phyloP scores from a whole-genome alignment of 2,797 vertebrate species.

The Rhinogobio ventralis region DNA sequence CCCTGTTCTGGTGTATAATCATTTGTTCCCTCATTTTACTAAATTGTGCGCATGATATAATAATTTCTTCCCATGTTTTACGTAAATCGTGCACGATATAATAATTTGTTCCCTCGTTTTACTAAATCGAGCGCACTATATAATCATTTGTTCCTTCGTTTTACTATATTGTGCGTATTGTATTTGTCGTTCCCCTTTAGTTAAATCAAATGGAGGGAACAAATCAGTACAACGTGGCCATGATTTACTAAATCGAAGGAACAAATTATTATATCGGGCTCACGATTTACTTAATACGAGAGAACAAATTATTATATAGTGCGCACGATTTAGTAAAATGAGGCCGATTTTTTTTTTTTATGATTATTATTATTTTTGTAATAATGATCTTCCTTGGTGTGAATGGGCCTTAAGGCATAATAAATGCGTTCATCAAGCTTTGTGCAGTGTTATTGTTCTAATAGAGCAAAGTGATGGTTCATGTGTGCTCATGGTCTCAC shows the following conservation, averaged over 20 bases:
- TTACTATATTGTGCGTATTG: too few species aligned
- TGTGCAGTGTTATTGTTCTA: neutral
- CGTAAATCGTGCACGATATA: too few species aligned
- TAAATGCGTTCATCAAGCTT: neutral
- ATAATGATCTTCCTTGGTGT: neutral
- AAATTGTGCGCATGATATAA: too few species aligned
- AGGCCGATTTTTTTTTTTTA: too few species aligned
- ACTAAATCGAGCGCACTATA: too few species aligned
- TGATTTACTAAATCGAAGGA: neutral
- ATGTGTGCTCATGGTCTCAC: neutral
- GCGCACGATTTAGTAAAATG: neutral
- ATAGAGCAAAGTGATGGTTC: neutral
- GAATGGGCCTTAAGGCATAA: neutral
- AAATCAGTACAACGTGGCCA: neutral
- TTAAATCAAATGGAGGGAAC: neutral
- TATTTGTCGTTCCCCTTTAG: neutral
- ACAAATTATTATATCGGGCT: too few species aligned
- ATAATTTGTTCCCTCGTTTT: too few species aligned
- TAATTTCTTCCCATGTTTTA: too few species aligned
- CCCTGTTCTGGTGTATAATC: too few species aligned
- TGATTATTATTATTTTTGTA: neutral
- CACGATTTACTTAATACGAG: too few species aligned
- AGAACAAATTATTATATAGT: neutral
- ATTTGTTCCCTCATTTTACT: too few species aligned
- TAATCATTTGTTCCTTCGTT: too few species aligned